Percentiles rank a stretch among this genome's conserved stretches.
phyloP scores from a whole-genome alignment of 2,113 vertebrate genomes.

The Vidua chalybeata region DNA sequence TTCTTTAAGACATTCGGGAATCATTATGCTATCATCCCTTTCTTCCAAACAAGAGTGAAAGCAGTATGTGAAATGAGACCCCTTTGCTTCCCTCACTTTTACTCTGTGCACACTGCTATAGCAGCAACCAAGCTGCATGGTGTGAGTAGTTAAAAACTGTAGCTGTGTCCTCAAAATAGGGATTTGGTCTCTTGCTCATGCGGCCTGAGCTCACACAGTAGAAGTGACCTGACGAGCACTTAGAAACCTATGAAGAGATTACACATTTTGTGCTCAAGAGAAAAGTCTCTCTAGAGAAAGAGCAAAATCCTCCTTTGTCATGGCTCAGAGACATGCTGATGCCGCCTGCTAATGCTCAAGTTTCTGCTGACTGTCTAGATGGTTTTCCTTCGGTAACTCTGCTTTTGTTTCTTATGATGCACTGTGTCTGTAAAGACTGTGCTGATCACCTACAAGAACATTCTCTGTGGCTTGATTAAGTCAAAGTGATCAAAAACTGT shows the following conservation, averaged over 20 bases:
- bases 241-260: not conserved
- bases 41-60: not conserved
- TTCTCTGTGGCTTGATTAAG: slow-evolving; percentile 13
- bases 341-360: slow-evolving; percentile 18
- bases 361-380: slow-evolving; percentile 53
- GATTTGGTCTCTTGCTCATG: rapidly evolving
- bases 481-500: slow-evolving; percentile 20
- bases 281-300: not conserved
- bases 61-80: not conserved
- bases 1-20: not conserved
- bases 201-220: not conserved
- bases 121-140: not conserved
- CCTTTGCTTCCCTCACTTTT: not conserved
- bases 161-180: not conserved
- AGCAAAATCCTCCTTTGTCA: not conserved
- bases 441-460: not conserved
- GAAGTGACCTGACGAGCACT: not conserved
- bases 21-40: not conserved
- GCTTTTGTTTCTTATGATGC: slow-evolving; percentile 4
- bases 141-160: not conserved
- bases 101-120: rapidly evolving
- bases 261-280: not conserved
- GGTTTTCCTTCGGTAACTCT: not conserved
- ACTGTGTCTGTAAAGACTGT: not conserved
- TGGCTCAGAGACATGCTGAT: slow-evolving; percentile 26